Conservation (phyloP, 2,113 vertebrate genomes). For the Paralichthys olivaceus region DNA sequence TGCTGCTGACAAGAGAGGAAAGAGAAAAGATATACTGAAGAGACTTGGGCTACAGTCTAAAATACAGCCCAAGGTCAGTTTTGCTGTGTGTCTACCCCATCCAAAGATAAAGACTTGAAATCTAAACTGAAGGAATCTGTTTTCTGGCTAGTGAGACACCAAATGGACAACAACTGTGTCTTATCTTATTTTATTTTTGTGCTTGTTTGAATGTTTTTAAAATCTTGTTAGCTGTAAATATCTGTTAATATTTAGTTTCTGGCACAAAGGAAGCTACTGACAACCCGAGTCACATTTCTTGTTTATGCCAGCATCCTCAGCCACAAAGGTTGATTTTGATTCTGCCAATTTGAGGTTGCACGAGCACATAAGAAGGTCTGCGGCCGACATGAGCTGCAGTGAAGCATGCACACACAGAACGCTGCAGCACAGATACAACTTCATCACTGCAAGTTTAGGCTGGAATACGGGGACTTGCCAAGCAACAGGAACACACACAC, state of each 20-base stretch:
- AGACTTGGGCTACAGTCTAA: conserved; percentile 25
- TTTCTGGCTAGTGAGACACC: not conserved
- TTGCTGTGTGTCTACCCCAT: conserved; percentile 8
- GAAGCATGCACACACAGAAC: conserved; percentile 21
- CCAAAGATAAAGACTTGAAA: not conserved
- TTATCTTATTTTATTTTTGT: not conserved
- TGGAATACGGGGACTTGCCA: not conserved
- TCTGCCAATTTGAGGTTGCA: conserved; percentile 30
- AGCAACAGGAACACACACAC: conserved; percentile 13
- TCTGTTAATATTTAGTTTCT: not conserved
- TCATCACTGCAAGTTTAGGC: conserved; percentile 32
- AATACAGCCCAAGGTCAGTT: conserved; percentile 26
- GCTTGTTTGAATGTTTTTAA: not conserved
- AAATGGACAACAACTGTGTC: not conserved
- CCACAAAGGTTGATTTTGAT: conserved; percentile 36
- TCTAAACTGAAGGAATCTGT: not conserved
- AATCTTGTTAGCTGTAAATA: not conserved
- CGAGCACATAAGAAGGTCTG: conserved; percentile 32
- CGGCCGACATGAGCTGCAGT: conserved; percentile 4
- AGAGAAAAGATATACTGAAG: conserved; percentile 48
- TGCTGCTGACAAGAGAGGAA: conserved; percentile 58
- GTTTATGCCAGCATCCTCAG: conserved; percentile 18
- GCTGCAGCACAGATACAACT: conserved; percentile 14
- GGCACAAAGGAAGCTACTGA: not conserved
- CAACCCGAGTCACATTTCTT: conserved; percentile 13